Conservation (phyloP, 2,888 invertebrate species). For the Ophion ellenae region DNA sequence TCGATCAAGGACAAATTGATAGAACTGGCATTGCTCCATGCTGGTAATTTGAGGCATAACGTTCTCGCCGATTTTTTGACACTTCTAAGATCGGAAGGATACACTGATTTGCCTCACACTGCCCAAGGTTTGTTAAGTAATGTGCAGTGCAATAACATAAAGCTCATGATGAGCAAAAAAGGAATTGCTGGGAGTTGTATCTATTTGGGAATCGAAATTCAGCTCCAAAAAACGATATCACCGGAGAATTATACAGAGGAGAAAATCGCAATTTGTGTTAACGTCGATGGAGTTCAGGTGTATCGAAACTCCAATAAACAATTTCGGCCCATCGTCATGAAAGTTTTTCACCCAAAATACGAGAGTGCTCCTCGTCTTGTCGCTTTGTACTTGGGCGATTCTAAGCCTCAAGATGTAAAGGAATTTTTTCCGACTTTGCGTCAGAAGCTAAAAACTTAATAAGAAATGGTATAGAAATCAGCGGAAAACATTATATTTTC, state of each 20-base stretch:
- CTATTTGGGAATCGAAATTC: neutral
- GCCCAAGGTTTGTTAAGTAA: neutral
- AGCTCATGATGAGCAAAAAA: neutral
- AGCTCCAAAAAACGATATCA: neutral
- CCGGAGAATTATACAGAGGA: too few species aligned
- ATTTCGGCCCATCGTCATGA: too few species aligned
- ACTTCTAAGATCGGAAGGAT: neutral
- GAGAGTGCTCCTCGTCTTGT: neutral
- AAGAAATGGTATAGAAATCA: conserved; percentile 49
- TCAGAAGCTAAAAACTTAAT: conserved; percentile 15
- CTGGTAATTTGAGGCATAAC: conserved; percentile 7
- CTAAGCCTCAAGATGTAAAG: conserved; percentile 17
- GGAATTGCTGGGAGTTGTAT: neutral
- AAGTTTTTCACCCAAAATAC: too few species aligned
- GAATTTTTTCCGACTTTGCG: conserved; percentile 56
- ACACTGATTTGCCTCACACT: conserved; percentile 7
- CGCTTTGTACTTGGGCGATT: neutral
- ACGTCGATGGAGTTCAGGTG: too few species aligned
- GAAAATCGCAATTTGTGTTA: neutral
- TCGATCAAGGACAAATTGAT: too few species aligned
- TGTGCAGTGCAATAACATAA: neutral
- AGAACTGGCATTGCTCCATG: neutral
- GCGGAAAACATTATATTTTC: conserved; percentile 40
- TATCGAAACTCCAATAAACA: too few species aligned
- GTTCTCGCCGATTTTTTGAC: neutral